Evolutionary conservation across 1,140 invertebrate species (phyloP), one percentile per base, ranked within the genome.

Genomic region (Melipona quadrifasciata): DNA sequence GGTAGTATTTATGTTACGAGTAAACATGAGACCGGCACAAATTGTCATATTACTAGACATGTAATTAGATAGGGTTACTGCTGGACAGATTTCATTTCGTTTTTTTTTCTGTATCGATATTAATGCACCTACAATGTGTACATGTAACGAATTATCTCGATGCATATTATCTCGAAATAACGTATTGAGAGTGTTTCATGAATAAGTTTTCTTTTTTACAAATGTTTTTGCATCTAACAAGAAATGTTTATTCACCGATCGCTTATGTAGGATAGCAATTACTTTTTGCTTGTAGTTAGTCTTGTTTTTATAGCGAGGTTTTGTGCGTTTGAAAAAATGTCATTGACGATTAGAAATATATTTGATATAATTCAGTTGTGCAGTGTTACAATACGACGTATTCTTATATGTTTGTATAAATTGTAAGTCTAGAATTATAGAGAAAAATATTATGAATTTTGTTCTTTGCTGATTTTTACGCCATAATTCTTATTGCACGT

Each of bases 1-100:
- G 27, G 78, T 73, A 78, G 79, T 89, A 88, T 88, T 89, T 89
- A 88, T 77, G 83, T 85, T 65, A 70, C 75, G 31, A 39, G 61
- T 14, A 61, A 84, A 79, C 58, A 86, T 89, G 76, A 86, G 68
- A 76, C 67, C 80, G 65, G 71, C 77, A 17, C 68, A 61, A 77
- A 77, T 72, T 76, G 84, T 80, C 80, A 86, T 81, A 58, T 83
- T 71, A 21, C 84, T 86, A 31, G 80, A 89, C 55, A 61, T 70
- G 84, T 83, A 78, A 89, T 84, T 86, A 80, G 72, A 51, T 53
- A 39, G 24, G 14, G 1, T n/a, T n/a, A 12, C 3, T 39, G 39
- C 21, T 78, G 31, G 11, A 65, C 14, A 58, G 31, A 34, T 67
- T 74, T 51, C 68, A 2, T 31, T 67, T 27, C 27, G 1, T 34